These are phyloP conservation scores for Myopa tessellatipennis DNA, from an alignment of 2,888 invertebrate genomes.

Conservation along the genomic window DNA sequence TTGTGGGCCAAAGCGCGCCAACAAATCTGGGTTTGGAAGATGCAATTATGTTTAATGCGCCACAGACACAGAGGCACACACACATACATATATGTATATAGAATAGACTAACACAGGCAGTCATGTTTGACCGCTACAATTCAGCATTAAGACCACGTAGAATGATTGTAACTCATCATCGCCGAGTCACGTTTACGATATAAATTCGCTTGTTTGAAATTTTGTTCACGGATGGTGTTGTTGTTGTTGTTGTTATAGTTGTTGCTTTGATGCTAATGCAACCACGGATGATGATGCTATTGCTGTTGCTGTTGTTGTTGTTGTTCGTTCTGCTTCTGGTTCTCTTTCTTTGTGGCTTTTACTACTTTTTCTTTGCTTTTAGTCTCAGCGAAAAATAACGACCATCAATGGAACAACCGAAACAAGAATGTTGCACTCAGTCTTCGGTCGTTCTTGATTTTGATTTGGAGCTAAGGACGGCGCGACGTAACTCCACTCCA, in stretches of 20 bases:
- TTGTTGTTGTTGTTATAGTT: constrained; percentile 36
- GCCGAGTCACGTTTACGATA: constrained; percentile 51
- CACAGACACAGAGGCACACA: constrained; percentile 13
- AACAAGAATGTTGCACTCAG: constrained; percentile 34
- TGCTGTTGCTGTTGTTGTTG: constrained; percentile 28
- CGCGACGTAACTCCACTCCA: constrained; percentile 42
- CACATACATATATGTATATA: neutral
- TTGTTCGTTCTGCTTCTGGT: neutral
- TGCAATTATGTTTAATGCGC: constrained; percentile 31
- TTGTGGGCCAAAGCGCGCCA: neutral
- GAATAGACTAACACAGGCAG: neutral
- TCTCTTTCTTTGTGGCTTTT: constrained; percentile 23
- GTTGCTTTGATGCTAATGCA: no score
- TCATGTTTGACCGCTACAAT: constrained; percentile 13
- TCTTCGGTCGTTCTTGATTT: neutral
- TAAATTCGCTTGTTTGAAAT: constrained; percentile 44
- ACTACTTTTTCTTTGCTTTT: neutral
- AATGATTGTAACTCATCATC: constrained; percentile 37
- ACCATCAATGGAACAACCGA: constrained; percentile 29
- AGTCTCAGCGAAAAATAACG: constrained; percentile 37
- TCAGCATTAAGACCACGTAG: constrained; percentile 18
- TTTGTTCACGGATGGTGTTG: constrained; percentile 33
- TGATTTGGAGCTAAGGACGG: neutral
- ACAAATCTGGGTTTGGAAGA: constrained; percentile 10
- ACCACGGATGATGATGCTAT: no score